Base-by-base conservation (phyloP, 2,797 vertebrate species). In the Channa striata region DNA sequence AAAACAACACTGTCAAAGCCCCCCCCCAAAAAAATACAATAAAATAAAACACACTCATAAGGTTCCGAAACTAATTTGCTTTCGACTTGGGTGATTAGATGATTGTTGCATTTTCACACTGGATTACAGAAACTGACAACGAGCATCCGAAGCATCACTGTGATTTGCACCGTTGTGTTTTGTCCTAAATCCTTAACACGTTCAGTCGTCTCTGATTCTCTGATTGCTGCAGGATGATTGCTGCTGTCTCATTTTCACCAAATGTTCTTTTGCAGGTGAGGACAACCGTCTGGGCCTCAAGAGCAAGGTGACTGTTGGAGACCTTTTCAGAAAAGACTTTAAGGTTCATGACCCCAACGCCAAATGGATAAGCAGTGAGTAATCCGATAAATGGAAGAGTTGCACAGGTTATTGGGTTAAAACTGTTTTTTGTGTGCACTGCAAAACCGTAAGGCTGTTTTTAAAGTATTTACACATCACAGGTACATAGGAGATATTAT, bases 301-400 rank as follows among this genome's bases (percentile, higher is more conserved):
- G 91, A 94, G 92, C 70, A 99, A 98, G 79, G 93, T 99, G 90
- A 96, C 95, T 0, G 93, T 98, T 44, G 95, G 94, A 71, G 96
- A 98, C 87, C 92, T 99, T 72, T 97, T 97, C 81, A 95, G 94
- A 19, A 95, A 94, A 74, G 95, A 97, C 70, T 97, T 98, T 88
- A 95, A 93, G 91, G 93, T 98, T 73, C 96, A 97, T 2, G 95
- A 99, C 87, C 96, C 97, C 0, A 93, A 96, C n/a, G 96, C 96
- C 42, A 96, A 96, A 85, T 99, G 98, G 98, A 96, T 99, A 83
- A 96, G 92, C 39, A 95, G 98, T 99, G 66, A 96, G 97, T 94
- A 23, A 14, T 8, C 4, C 17, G 7, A 1, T 23, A 6, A 43
- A n/a, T 11, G 34, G 4, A 21, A 16, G 10, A 8, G n/a, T 47